phyloP scores from a whole-genome alignment of 1,140 invertebrate species.

The Whitmania pigra region DNA sequence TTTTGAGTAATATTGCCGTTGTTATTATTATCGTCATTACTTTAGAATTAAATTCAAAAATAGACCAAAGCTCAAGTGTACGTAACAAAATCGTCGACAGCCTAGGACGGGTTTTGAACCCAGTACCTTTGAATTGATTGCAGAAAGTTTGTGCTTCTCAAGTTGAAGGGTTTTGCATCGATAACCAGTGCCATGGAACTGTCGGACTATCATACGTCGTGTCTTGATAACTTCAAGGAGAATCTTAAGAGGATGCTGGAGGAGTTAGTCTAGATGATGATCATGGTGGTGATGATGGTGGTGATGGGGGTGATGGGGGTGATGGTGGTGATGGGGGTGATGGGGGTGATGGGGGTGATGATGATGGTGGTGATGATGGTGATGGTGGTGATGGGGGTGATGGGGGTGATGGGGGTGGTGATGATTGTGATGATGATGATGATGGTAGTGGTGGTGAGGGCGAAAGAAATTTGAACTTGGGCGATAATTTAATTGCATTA shows the following conservation, averaged over 20 bases:
- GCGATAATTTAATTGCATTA: too few relatives aligned
- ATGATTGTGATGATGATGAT: too few relatives aligned
- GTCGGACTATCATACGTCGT: not conserved
- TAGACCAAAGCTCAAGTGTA: too few relatives aligned
- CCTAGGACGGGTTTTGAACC: not conserved
- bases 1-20: too few relatives aligned
- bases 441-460: too few relatives aligned
- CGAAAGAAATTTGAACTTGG: too few relatives aligned
- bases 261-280: not conserved
- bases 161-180: not conserved
- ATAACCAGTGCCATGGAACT: constrained; percentile 7
- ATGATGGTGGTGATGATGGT: too few relatives aligned
- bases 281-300: not conserved
- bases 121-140: not conserved
- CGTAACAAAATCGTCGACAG: too few relatives aligned
- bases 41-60: too few relatives aligned
- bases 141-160: not conserved
- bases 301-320: not conserved
- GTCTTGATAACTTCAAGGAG: constrained; percentile 4
- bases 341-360: too few relatives aligned
- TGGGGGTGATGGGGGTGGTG: too few relatives aligned
- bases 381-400: too few relatives aligned
- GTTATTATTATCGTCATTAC: not conserved
- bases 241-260: not conserved
- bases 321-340: not conserved